A percentile compares a stretch with the other conserved stretches of the same genome.
phyloP scores from a whole-genome alignment of 2,113 vertebrate species.

The Porphyrio hochstetteri region DNA sequence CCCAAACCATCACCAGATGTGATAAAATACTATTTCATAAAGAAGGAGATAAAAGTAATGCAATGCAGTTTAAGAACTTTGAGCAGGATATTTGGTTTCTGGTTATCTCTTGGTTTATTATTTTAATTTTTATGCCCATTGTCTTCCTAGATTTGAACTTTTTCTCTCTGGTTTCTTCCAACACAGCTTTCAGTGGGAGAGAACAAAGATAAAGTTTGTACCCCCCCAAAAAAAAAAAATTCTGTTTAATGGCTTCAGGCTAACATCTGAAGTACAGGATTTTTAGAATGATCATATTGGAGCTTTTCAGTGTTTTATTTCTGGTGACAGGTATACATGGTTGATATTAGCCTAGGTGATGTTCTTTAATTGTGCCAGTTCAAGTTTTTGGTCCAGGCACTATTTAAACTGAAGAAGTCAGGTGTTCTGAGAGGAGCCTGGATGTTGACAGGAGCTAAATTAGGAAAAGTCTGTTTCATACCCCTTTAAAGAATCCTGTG shows the following conservation, averaged over 20 bases:
- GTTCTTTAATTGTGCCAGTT: neutral
- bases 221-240: accelerated
- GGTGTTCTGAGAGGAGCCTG: neutral
- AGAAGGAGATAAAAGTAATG: neutral
- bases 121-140: neutral
- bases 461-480: neutral
- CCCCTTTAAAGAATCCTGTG: neutral
- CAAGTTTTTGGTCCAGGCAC: neutral
- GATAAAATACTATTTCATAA: neutral
- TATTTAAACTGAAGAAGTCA: neutral
- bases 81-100: neutral
- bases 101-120: neutral
- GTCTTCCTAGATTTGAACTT: neutral
- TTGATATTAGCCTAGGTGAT: neutral
- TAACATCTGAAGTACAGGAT: neutral
- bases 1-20: neutral
- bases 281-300: neutral
- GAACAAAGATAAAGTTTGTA: neutral
- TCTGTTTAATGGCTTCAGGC: neutral
- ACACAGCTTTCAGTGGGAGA: neutral
- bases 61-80: neutral
- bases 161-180: neutral
- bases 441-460: neutral
- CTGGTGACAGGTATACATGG: neutral
- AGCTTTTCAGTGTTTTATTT: neutral